Evolutionary conservation across 1,140 invertebrate genomes (phyloP).

Genomic region (Sycophaga agraensis): DNA sequence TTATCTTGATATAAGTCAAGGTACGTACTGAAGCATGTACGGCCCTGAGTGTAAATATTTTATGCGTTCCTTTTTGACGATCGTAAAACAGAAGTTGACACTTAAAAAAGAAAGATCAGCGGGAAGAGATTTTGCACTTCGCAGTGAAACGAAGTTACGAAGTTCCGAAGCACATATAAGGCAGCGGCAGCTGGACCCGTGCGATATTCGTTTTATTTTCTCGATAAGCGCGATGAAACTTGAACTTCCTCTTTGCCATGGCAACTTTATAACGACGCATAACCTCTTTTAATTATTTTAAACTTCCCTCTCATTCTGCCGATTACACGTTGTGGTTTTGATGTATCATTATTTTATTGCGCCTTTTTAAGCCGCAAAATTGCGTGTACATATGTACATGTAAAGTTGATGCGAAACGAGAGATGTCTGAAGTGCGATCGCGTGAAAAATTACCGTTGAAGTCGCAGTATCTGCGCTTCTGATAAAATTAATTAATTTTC

Average conservation of each 20-base stretch:
- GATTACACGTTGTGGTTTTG: too few species aligned
- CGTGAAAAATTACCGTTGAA: too few species aligned
- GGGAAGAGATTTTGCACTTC: neutral
- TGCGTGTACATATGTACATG: too few species aligned
- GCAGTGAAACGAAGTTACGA: neutral
- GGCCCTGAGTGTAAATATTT: neutral
- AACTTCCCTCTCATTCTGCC: neutral
- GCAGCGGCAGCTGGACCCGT: neutral
- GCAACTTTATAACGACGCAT: neutral
- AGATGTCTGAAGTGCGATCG: too few species aligned
- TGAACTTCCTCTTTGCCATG: neutral
- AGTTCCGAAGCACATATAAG: neutral
- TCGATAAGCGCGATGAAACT: neutral
- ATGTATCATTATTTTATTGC: too few species aligned
- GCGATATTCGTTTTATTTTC: neutral
- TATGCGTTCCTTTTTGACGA: neutral
- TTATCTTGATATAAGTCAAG: too few species aligned
- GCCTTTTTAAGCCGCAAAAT: too few species aligned
- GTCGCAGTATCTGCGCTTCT: too few species aligned
- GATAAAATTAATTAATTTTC: too few species aligned
- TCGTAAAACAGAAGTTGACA: conserved; percentile 4
- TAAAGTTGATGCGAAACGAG: too few species aligned
- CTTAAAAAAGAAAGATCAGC: neutral
- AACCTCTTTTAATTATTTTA: neutral
- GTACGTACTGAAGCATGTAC: too few species aligned